Evolutionary conservation across 2,113 vertebrate species (phyloP).

Genomic region (Corythaeola cristata): DNA sequence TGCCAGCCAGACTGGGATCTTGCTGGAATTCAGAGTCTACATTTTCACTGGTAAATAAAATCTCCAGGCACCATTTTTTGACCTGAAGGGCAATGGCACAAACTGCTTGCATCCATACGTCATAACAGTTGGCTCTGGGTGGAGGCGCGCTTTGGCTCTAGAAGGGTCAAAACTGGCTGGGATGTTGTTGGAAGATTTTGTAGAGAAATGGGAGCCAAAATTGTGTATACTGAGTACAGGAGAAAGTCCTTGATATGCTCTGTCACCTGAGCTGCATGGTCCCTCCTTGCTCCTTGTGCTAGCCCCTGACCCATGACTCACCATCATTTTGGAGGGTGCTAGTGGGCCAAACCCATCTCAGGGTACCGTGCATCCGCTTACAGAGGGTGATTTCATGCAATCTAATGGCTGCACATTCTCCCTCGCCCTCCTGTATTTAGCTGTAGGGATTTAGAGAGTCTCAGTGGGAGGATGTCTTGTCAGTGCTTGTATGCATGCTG

Average conservation of each 20-base stretch:
- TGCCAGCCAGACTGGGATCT: background rate
- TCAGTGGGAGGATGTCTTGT: background rate
- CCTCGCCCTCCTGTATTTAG: background rate
- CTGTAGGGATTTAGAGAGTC: background rate
- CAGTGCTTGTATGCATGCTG: background rate
- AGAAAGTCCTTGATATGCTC: accelerated
- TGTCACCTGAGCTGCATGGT: background rate
- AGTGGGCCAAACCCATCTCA: background rate
- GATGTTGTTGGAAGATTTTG: background rate
- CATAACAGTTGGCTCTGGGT: background rate
- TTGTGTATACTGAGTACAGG: background rate
- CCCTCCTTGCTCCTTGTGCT: background rate
- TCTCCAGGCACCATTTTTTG: background rate
- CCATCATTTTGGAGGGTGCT: background rate
- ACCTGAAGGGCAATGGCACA: background rate
- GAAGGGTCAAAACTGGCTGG: accelerated
- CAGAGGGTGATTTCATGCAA: background rate
- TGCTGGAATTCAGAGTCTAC: background rate
- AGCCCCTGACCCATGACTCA: background rate
- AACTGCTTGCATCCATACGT: background rate
- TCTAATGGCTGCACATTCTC: background rate
- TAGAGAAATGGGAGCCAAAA: background rate
- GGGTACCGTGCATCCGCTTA: background rate
- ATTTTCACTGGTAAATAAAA: background rate
- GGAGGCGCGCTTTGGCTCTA: background rate